Evolutionary conservation across 2,797 vertebrate species (phyloP), one percentile per base, ranked within the genome.

Genomic region (Dromococcyx pavoninus): DNA sequence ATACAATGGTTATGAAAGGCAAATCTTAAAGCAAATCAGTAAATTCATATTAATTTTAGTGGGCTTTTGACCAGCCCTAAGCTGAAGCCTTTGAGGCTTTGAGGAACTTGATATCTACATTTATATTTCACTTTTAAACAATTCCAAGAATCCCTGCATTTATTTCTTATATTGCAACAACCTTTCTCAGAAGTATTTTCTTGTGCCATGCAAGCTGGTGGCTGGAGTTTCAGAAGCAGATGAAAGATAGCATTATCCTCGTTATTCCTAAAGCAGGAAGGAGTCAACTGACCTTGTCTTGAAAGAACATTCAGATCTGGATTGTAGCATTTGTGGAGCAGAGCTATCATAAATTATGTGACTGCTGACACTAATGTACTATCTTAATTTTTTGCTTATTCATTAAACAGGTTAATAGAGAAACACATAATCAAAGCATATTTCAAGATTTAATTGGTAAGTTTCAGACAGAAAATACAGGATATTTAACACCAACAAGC

Each of bases 101-200:
- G 51, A 83, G 46, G 64, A 67, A 74, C 69, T 50, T 32, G 37
- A 35, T 81, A 79, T 28, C 44, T 71, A 48, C 41, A 48, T 65
- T 86, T 93, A 86, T 61, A 91, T 91, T 90, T 82, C 1, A 1
- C 23, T 91, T 91, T 89, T 62, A 89, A 95, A 79, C 15, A 71
- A 82, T 94, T 94, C 79, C 60, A 82, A 69, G 61, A 43, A 61
- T 79, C 41, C 5, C 1, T 0, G 18, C 0, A 0, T 82, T 94
- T 14, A 51, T 88, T 91, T 89, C 50, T 74, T 86, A 46, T 22
- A 35, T 75, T 86, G 44, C 62, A 91, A 25, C 35, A 94, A 33
- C 22, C 21, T 83, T 91, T 93, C 32, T 64, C 35, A 53, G 73
- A 60, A 64, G 8, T 81, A 21, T 88, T 91, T 94, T 95, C 46